These are phyloP conservation scores for Larimichthys polyactis DNA, from an alignment of 2,113 vertebrate genomes.

Conservation along the genomic window DNA sequence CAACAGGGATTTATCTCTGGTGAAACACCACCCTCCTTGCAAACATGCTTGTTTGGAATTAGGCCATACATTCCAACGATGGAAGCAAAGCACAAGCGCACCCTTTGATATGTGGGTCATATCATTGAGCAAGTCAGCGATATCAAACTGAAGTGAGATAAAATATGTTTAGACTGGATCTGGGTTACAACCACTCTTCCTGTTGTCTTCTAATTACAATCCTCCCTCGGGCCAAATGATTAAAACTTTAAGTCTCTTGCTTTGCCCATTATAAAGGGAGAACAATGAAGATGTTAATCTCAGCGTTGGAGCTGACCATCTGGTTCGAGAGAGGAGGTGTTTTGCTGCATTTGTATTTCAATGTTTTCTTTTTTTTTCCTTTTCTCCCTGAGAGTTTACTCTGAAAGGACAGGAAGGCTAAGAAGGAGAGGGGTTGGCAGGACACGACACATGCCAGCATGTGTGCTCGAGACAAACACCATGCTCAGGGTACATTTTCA, in stretches of 20 bases:
- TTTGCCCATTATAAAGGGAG: constrained; percentile 7
- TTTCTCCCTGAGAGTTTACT: background rate
- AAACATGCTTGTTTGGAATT: constrained; percentile 56
- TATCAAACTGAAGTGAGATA: background rate
- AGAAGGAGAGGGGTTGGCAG: constrained; percentile 24
- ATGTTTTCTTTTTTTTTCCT: background rate
- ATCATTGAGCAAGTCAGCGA: constrained; percentile 13
- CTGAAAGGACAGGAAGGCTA: background rate
- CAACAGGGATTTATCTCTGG: constrained; percentile 68
- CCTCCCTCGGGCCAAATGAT: background rate
- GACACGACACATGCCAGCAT: background rate
- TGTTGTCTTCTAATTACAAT: constrained; percentile 18
- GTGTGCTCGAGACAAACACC: constrained; percentile 11
- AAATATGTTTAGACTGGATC: constrained; percentile 10
- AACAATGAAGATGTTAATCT: constrained; percentile 32
- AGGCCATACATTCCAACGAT: constrained; percentile 63
- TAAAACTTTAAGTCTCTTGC: constrained; percentile 5
- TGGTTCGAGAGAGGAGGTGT: background rate
- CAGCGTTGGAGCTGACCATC: constrained; percentile 12
- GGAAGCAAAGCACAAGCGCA: constrained; percentile 22
- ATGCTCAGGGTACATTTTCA: constrained; percentile 35
- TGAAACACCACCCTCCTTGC: background rate
- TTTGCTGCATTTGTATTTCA: background rate
- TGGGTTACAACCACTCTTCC: background rate
- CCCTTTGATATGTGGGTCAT: constrained; percentile 23